phyloP scores from a whole-genome alignment of 1,140 invertebrate species.

The Lepidurus packardi region DNA sequence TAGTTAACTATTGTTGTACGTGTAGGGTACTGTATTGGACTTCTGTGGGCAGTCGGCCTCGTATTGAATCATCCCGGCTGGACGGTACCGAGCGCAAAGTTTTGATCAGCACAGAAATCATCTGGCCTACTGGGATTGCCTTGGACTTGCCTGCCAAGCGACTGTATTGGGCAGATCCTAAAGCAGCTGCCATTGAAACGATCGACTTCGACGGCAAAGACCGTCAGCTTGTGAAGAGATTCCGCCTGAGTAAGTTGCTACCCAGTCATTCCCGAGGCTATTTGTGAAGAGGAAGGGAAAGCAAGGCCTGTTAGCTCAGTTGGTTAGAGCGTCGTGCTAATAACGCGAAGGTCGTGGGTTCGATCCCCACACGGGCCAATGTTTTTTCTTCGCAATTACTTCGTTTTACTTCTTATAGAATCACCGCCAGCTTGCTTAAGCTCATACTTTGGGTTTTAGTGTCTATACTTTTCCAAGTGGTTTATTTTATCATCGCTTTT shows the following conservation, averaged over 20 bases:
- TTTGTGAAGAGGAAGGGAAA: neutral
- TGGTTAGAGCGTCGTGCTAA: conserved; percentile 25
- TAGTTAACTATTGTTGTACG: conserved; percentile 23
- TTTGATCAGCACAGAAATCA: conserved; percentile 53
- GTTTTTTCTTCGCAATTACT: neutral
- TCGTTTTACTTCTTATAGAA: too few relatives aligned
- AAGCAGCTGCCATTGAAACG: conserved; percentile 66
- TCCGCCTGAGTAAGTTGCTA: conserved; percentile 46
- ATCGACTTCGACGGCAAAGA: conserved; percentile 58
- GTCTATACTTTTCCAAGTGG: too few relatives aligned
- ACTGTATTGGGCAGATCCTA: conserved; percentile 71
- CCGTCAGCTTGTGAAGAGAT: conserved; percentile 53
- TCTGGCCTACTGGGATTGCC: conserved; percentile 61
- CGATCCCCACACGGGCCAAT: conserved; percentile 4
- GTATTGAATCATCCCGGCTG: conserved; percentile 60
- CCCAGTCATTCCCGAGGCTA: neutral
- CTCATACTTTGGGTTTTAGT: too few relatives aligned
- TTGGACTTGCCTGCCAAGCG: conserved; percentile 60
- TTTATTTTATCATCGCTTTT: too few relatives aligned
- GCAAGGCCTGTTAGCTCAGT: conserved; percentile 3
- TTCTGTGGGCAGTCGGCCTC: conserved; percentile 44
- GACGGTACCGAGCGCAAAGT: conserved; percentile 56
- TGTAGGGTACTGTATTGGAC: conserved; percentile 47
- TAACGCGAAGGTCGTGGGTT: conserved; percentile 17
- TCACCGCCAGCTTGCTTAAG: too few relatives aligned